A percentile compares a stretch with the other conserved stretches of the same genome.
Conservation (phyloP, 2,797 vertebrate species). For the Austrolebias charrua region DNA sequence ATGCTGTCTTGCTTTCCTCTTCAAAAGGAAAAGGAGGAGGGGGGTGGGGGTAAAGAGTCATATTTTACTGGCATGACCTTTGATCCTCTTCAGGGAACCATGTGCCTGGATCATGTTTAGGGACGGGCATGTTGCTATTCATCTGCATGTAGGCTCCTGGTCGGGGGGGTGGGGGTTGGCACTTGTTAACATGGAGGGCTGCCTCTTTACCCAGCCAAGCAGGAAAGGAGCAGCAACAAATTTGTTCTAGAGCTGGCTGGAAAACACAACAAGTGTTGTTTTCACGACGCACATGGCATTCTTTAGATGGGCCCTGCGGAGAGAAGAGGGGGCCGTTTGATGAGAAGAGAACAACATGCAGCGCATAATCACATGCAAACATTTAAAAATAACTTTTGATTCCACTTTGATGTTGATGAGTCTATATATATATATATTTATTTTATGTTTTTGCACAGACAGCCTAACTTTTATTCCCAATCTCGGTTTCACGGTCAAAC, state of each 20-base stretch:
- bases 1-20: slow-evolving; percentile 16
- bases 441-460: not conserved
- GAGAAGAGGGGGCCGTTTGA: not conserved
- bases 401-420: not conserved
- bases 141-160: slow-evolving; percentile 48
- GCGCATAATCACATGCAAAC: not conserved
- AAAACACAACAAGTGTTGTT: slow-evolving; percentile 24
- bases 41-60: slow-evolving; percentile 37
- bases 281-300: slow-evolving; percentile 35
- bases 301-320: slow-evolving; percentile 17
- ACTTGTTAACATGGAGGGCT: slow-evolving; percentile 50
- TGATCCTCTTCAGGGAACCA: slow-evolving; percentile 74
- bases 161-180: slow-evolving; percentile 41
- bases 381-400: no score
- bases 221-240: slow-evolving; percentile 27
- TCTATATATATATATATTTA: no score
- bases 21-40: not conserved
- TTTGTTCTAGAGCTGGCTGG: slow-evolving; percentile 34
- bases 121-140: slow-evolving; percentile 63
- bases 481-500: not conserved
- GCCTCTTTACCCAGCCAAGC: slow-evolving; percentile 21
- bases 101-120: slow-evolving; percentile 75
- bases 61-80: slow-evolving; percentile 69
- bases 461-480: not conserved
- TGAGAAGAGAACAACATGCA: not conserved